phyloP scores from a whole-genome alignment of 37 sponge, comb jelly and placozoan species.

The Ephydatia muelleri region DNA sequence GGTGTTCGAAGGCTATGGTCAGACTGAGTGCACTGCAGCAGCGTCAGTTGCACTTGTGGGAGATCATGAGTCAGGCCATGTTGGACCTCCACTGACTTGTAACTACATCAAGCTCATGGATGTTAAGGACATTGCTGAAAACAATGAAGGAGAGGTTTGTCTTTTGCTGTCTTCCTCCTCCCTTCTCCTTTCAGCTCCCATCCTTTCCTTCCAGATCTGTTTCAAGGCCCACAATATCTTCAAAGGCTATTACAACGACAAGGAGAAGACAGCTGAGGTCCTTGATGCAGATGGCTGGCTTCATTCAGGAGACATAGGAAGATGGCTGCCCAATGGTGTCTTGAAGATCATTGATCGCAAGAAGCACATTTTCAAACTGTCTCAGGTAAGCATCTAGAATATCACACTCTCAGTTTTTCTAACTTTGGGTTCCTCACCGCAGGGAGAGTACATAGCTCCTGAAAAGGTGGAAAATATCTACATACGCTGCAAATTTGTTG shows the following conservation, averaged over 20 bases:
- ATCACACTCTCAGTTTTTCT: too few species aligned
- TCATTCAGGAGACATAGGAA: slow-evolving; percentile 95
- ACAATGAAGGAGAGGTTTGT: slow-evolving; percentile 96
- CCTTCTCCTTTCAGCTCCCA: not conserved
- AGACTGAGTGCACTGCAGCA: slow-evolving; percentile 91
- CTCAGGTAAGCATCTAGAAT: slow-evolving; percentile 69
- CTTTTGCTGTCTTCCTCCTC: not conserved
- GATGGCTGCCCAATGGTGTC: slow-evolving; percentile 88
- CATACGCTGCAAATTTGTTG: slow-evolving; percentile 61
- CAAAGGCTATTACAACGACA: slow-evolving; percentile 87
- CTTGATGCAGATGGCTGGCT: slow-evolving; percentile 96
- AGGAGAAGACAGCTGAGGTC: slow-evolving; percentile 84
- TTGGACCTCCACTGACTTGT: slow-evolving; percentile 85
- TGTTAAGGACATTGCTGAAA: slow-evolving; percentile 84
- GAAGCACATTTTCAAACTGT: slow-evolving; percentile 96
- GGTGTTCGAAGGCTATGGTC: slow-evolving; percentile 96
- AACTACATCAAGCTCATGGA: slow-evolving; percentile 84
- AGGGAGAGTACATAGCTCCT: slow-evolving; percentile 98
- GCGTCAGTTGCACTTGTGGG: slow-evolving; percentile 67
- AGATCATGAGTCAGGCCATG: slow-evolving; percentile 76
- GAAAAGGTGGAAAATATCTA: slow-evolving; percentile 97
- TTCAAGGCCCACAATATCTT: slow-evolving; percentile 87
- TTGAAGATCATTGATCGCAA: slow-evolving; percentile 94
- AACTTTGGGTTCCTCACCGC: not conserved
- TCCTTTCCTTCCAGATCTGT: slow-evolving; percentile 66